Conservation (phyloP, 2,113 vertebrate species). For the Lepus europaeus region DNA sequence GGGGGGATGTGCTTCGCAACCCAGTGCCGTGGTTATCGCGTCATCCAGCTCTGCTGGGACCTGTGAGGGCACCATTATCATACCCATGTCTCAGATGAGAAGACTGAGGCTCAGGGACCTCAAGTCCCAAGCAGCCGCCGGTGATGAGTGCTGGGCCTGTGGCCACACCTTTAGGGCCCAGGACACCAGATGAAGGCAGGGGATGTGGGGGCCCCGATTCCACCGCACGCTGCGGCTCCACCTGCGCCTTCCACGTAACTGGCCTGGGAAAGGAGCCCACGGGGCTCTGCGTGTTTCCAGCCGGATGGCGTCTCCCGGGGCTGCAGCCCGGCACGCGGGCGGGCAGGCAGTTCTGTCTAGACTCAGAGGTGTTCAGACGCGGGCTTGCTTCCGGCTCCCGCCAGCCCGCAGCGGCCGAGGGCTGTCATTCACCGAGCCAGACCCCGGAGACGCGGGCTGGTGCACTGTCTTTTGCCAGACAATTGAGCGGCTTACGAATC, state of each 20-base stretch:
- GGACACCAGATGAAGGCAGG: rapidly evolving
- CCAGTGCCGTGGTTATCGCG: rapidly evolving
- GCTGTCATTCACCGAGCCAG: constrained; percentile 84
- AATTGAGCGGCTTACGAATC: constrained; percentile 85
- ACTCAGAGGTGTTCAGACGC: constrained; percentile 81
- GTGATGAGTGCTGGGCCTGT: neutral
- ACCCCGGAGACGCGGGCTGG: constrained; percentile 80
- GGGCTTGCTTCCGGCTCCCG: constrained; percentile 83
- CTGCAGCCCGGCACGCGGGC: constrained; percentile 74
- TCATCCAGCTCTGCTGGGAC: rapidly evolving
- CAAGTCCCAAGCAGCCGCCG: neutral
- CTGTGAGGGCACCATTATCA: neutral
- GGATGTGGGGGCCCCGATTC: rapidly evolving
- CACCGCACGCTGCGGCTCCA: neutral
- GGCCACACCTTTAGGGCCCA: neutral
- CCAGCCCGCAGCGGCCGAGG: constrained; percentile 71
- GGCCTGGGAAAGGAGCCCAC: constrained; percentile 63
- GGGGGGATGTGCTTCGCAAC: too few relatives aligned
- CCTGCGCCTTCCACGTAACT: constrained; percentile 18
- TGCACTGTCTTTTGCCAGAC: constrained; percentile 77
- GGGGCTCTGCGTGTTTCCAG: constrained; percentile 78
- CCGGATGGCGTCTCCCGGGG: constrained; percentile 61
- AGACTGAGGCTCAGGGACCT: neutral
- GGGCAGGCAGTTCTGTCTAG: constrained; percentile 86
- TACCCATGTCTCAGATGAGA: neutral